Base-by-base conservation (phyloP, 2,797 vertebrate genomes). In the Macrochelys suwanniensis region DNA sequence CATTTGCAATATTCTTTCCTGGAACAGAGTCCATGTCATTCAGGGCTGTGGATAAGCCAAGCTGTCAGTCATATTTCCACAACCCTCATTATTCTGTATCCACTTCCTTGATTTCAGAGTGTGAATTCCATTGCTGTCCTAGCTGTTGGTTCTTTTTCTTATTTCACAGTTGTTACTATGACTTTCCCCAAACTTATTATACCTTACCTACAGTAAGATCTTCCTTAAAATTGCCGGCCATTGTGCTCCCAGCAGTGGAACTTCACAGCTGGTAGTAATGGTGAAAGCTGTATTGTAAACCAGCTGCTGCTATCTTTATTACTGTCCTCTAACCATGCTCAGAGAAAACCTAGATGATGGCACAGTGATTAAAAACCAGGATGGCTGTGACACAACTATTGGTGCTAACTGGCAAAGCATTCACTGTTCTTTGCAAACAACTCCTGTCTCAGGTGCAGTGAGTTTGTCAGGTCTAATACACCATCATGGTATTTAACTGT, bases 51-150 rank as follows among this genome's bases (percentile, higher is more conserved):
- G 91, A 1, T 92, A 79, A 90, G 77, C 77, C 50, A 56, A 17
- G 1, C 50, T 93, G 96, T 91, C 96, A 89, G 11, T 93, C 83
- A 31, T 16, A 77, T 83, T 80, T 88, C 79, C 57, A 77, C 47
- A 85, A 90, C 79, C 42, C 90, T 95, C 92, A 80, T 97, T 97
- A 97, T 92, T 94, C 77, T 88, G 82, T 59, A 94, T 93, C 42
- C 4, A 11, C 11, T 68, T 56, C 0, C 54, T 86, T 8, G 21
- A 50, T 61, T 54, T 37, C 17, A 47, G 0, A 90, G 28, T 45
- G 53, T 85, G 82, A 77, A 80, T 96, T 93, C 12, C 23, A 57
- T 93, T 78, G 45, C 85, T 89, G 89, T 95, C 79, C 77, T 61
- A 56, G n/a, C 12, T 80, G 42, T 92, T 49, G 91, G n/a, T 53